Percentiles rank a stretch among this genome's conserved stretches.
phyloP scores from a whole-genome alignment of 2,888 invertebrate species.

The Rhaphigaster nebulosa region DNA sequence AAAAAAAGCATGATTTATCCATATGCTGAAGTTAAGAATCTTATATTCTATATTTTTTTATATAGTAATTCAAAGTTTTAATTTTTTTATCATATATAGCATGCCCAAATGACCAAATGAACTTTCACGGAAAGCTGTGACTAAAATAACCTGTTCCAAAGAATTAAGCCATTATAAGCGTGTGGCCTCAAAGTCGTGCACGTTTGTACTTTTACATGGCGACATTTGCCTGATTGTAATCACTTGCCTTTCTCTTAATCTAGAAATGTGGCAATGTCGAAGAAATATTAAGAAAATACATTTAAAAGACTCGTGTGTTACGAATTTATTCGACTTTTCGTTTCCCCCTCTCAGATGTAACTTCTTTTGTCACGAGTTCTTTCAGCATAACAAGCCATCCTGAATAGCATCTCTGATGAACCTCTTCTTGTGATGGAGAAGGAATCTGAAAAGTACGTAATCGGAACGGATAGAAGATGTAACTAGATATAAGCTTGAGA shows the following conservation, averaged over 20 bases:
- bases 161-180: background rate
- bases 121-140: background rate
- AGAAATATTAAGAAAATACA: background rate
- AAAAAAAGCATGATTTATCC: no score
- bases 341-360: background rate
- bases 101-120: background rate
- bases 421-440: background rate
- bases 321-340: background rate
- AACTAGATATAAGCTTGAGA: background rate
- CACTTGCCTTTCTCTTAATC: background rate
- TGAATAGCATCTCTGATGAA: conserved; percentile 6
- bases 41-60: background rate
- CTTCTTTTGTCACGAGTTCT: background rate
- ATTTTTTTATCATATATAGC: background rate
- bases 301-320: background rate
- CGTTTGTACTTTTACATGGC: background rate
- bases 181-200: conserved; percentile 5
- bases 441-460: background rate
- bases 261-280: background rate
- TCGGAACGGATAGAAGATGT: background rate
- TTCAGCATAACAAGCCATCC: background rate
- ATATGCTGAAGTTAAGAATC: background rate
- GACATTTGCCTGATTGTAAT: background rate
- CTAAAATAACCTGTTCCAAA: background rate
- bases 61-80: background rate